phyloP scores from a whole-genome alignment of 92 coral and sea anemone species.

The Zoanthus sociatus region DNA sequence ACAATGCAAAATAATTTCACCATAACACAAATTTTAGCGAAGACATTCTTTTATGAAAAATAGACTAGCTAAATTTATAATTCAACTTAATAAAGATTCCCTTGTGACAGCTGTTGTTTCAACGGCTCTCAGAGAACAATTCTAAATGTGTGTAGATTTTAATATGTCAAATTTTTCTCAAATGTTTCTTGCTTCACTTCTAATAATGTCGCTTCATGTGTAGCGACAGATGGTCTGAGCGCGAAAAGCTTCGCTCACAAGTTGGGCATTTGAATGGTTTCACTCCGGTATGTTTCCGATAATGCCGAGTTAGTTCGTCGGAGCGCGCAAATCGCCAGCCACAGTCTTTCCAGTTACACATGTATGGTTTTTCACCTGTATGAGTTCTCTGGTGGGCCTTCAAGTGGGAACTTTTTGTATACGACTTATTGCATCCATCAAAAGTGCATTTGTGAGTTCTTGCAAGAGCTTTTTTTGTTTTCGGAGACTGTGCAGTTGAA shows the following conservation, averaged over 20 bases:
- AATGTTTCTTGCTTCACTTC: conserved; percentile 42
- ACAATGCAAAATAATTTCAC: neutral
- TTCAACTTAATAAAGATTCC: conserved; percentile 12
- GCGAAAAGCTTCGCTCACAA: conserved; percentile 96
- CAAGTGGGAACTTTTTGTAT: conserved; percentile 97
- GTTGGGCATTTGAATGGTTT: conserved; percentile 99
- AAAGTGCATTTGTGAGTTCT: conserved; percentile 98
- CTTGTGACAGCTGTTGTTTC: conserved; percentile 28
- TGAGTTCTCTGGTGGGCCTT: conserved; percentile 99
- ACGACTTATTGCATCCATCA: conserved; percentile 97
- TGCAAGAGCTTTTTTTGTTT: conserved; percentile 92
- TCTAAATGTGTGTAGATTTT: conserved; percentile 40
- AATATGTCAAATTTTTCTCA: neutral
- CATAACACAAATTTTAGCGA: neutral
- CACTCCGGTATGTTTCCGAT: conserved; percentile 96
- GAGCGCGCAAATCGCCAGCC: conserved; percentile 99
- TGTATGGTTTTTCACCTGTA: conserved; percentile 98
- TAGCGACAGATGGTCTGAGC: conserved; percentile 96
- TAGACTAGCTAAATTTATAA: conserved; percentile 42
- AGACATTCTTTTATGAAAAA: conserved; percentile 23
- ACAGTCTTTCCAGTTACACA: conserved; percentile 99
- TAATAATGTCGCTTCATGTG: conserved; percentile 99
- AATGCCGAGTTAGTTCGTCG: conserved; percentile 96
- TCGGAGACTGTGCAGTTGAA: conserved; percentile 77
- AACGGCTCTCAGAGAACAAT: conserved; percentile 7